Evolutionary conservation across 2,797 vertebrate species (phyloP).

Genomic region (Kryptopterus vitreolus): DNA sequence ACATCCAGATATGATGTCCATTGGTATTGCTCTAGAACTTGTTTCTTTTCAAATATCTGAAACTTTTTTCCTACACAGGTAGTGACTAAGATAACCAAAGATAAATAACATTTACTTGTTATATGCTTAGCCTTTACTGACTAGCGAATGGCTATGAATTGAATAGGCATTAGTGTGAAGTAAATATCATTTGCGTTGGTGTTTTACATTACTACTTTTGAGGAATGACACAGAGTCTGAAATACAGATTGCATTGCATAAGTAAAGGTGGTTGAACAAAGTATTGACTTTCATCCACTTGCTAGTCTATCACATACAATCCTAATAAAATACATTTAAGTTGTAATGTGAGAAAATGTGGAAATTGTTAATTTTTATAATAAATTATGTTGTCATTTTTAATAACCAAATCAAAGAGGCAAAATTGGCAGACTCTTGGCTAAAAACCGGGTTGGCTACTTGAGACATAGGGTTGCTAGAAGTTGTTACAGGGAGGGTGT

Average conservation of each 20-base stretch:
- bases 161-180: neutral
- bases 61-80: neutral
- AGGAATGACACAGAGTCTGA: neutral
- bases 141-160: neutral
- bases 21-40: neutral
- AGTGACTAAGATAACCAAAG: neutral
- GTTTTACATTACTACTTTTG: neutral
- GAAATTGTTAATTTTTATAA: too few species aligned
- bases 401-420: neutral
- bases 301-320: too few species aligned
- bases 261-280: too few species aligned
- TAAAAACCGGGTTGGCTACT: too few species aligned
- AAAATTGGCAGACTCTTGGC: neutral
- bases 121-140: neutral
- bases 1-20: conserved; percentile 1
- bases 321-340: too few species aligned
- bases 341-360: too few species aligned
- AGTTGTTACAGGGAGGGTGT: too few species aligned
- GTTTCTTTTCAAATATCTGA: neutral
- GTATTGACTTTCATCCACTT: too few species aligned
- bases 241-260: too few species aligned
- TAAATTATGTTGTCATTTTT: neutral
- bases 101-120: neutral
- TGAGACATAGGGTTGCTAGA: too few species aligned
- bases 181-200: neutral